Evolutionary conservation across 2,797 vertebrate species (phyloP).

Genomic region (Lithobates sylvaticus): DNA sequence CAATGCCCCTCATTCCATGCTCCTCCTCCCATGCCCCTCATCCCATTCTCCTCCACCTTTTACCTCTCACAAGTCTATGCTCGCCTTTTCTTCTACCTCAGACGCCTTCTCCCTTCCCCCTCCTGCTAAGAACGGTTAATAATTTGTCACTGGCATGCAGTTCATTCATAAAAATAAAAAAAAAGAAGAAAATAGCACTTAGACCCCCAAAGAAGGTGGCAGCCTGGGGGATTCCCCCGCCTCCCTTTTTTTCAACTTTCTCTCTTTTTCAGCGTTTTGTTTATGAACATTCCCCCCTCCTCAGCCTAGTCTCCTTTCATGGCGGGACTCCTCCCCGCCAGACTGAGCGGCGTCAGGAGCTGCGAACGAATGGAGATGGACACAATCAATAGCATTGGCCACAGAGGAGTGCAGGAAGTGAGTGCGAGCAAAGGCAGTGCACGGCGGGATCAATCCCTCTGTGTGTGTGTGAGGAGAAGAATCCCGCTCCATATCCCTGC

Average conservation of each 20-base stretch:
- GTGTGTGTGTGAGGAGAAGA: not conserved
- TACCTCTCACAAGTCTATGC: constrained; percentile 34
- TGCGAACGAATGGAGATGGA: constrained; percentile 73
- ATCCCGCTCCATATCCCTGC: not conserved
- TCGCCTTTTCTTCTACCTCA: constrained; percentile 27
- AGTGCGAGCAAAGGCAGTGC: constrained; percentile 67
- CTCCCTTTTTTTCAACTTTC: constrained; percentile 16
- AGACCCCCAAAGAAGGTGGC: constrained; percentile 74
- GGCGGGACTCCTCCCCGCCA: constrained; percentile 75
- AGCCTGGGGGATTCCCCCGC: constrained; percentile 44
- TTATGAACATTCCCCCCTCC: not conserved
- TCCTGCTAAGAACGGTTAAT: constrained; percentile 66
- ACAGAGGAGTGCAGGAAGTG: constrained; percentile 76
- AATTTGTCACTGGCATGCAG: constrained; percentile 74
- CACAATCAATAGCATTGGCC: constrained; percentile 74
- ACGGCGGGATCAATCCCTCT: constrained; percentile 69
- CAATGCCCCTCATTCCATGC: too few relatives aligned
- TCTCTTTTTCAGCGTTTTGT: not conserved
- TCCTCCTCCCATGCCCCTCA: not conserved
- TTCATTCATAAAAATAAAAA: constrained; percentile 77
- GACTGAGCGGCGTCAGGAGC: constrained; percentile 83
- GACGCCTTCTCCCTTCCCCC: constrained; percentile 64
- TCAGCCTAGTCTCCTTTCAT: constrained; percentile 10
- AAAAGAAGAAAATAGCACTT: not conserved
- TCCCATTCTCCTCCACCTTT: not conserved